Percentiles rank a stretch among this genome's conserved stretches.
These are phyloP conservation scores for Xanthia togata DNA, from an alignment of 2,888 invertebrate species.

Conservation along the genomic window DNA sequence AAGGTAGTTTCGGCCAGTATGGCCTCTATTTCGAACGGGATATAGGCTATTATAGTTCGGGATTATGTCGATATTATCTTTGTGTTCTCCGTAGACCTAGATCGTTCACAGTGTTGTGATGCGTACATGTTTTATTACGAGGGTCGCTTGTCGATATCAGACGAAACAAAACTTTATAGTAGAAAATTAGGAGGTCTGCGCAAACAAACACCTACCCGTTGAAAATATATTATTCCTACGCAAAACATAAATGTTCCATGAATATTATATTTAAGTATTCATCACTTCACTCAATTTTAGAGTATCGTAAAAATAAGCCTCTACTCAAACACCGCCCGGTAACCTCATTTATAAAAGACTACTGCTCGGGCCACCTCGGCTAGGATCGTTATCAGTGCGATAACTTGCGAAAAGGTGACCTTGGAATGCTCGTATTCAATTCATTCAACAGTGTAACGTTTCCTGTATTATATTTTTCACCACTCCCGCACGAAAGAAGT, in stretches of 20 bases:
- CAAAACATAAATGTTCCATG: conserved; percentile 4
- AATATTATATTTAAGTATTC: conserved; percentile 34
- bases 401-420: too few relatives aligned
- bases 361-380: too few relatives aligned
- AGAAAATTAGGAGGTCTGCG: conserved; percentile 39
- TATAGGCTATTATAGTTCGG: conserved; percentile 51
- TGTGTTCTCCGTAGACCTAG: conserved; percentile 54
- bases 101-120: conserved; percentile 59
- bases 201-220: not conserved
- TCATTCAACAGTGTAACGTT: too few relatives aligned
- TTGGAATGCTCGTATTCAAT: too few relatives aligned
- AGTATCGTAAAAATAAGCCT: conserved; percentile 31
- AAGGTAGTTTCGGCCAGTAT: conserved; percentile 54
- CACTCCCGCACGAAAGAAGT: too few relatives aligned
- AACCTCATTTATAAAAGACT: too few relatives aligned
- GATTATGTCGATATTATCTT: conserved; percentile 38
- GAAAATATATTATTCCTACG: not conserved
- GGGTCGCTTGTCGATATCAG: conserved; percentile 57
- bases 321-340: not conserved
- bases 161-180: conserved; percentile 40
- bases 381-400: too few relatives aligned
- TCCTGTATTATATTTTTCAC: too few relatives aligned
- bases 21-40: conserved; percentile 51
- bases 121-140: conserved; percentile 63
- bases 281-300: conserved; percentile 34